phyloP scores from a whole-genome alignment of 1,140 invertebrate species.

The Caerostris extrusa region DNA sequence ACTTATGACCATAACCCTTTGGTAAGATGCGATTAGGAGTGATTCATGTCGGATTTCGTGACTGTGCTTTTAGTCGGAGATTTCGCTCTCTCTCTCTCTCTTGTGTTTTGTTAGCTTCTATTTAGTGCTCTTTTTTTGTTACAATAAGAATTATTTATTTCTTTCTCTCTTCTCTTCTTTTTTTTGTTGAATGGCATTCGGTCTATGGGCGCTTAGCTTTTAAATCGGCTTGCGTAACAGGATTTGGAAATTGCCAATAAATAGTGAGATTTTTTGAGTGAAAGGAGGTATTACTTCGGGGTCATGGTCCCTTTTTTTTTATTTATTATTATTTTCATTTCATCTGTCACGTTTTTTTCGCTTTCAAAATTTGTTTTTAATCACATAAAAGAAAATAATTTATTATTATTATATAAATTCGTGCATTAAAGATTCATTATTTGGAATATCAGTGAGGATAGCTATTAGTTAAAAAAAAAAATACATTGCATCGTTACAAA shows the following conservation, averaged over 20 bases:
- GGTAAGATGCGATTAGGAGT: constrained; percentile 48
- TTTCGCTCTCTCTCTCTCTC: not conserved
- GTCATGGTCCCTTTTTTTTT: not conserved
- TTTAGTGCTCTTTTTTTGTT: constrained; percentile 34
- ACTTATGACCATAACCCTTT: constrained; percentile 61
- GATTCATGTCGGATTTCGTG: constrained; percentile 65
- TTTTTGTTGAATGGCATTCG: not conserved
- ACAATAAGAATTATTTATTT: constrained; percentile 24
- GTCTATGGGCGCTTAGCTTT: not conserved
- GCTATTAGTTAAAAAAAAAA: too few relatives aligned
- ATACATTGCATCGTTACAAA: too few relatives aligned
- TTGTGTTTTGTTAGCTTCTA: not conserved
- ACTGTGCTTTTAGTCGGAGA: constrained; percentile 33
- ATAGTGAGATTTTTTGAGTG: not conserved
- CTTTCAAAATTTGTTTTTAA: not conserved
- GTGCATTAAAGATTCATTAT: too few relatives aligned
- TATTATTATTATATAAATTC: too few relatives aligned
- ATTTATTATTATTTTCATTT: not conserved
- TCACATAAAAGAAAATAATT: too few relatives aligned
- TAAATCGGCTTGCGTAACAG: constrained; percentile 12
- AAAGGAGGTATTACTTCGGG: not conserved
- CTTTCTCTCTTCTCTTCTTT: not conserved
- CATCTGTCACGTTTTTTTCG: not conserved
- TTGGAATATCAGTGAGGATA: too few relatives aligned
- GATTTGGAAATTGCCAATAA: constrained; percentile 26